Evolutionary conservation across 2,113 vertebrate species (phyloP).

Genomic region (Trochalopteron elliotii): DNA sequence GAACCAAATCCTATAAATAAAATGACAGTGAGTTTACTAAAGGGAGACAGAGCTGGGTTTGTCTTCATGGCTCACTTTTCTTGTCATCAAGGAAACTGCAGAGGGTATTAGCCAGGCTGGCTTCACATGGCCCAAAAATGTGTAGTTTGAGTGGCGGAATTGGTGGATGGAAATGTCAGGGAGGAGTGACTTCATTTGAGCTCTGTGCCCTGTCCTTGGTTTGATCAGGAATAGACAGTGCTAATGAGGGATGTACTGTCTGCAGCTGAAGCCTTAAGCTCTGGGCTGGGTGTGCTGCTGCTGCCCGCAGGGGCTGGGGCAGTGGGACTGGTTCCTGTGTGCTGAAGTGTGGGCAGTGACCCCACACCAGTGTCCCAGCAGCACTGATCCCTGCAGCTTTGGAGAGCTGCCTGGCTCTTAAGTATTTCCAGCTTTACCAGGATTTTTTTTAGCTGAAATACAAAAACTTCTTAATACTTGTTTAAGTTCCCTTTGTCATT

Average conservation of each 20-base stretch:
- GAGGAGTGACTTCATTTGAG: neutral
- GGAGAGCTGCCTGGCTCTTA: neutral
- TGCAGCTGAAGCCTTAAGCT: rapidly evolving
- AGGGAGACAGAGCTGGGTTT: neutral
- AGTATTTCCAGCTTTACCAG: neutral
- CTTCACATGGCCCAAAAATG: neutral
- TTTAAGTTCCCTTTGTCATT: neutral
- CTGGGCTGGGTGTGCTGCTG: neutral
- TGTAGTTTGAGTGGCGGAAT: neutral
- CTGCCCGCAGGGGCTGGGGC: neutral
- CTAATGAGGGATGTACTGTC: neutral
- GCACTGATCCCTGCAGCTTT: neutral
- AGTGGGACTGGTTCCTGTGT: neutral
- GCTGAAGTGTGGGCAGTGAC: neutral
- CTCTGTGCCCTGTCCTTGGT: neutral
- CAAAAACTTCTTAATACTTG: neutral
- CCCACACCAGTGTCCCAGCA: neutral
- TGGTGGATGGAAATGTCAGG: neutral
- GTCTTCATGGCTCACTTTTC: neutral
- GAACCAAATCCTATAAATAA: neutral
- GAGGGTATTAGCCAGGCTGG: neutral
- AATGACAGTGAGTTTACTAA: neutral
- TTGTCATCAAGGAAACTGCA: neutral
- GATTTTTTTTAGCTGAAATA: neutral
- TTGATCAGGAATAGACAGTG: neutral